These are phyloP conservation scores for Amphibalanus amphitrite DNA, from an alignment of 1,140 invertebrate genomes.

Conservation along the genomic window DNA sequence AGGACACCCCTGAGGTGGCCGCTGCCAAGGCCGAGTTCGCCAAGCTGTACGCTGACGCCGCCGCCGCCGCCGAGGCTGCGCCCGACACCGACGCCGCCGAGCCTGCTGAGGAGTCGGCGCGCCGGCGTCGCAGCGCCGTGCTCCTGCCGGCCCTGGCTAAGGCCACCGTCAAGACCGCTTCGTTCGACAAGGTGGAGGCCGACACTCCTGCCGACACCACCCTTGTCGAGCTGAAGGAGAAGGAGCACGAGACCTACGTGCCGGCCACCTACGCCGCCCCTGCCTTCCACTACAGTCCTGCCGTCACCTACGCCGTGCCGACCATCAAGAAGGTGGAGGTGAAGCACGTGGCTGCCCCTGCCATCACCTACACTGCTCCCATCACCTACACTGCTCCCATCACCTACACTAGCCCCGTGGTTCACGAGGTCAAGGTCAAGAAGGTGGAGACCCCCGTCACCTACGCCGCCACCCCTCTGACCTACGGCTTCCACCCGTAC, in stretches of 20 bases:
- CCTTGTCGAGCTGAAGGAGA: neutral
- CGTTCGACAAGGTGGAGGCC: neutral
- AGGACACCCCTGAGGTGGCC: conserved; percentile 14
- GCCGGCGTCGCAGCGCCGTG: neutral
- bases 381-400: neutral
- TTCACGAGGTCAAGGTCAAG: neutral
- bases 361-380: neutral
- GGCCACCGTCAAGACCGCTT: neutral
- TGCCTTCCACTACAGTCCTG: neutral
- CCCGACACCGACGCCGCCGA: conserved; percentile 5
- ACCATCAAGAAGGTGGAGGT: neutral
- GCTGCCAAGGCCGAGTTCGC: conserved; percentile 14
- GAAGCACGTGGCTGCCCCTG: neutral
- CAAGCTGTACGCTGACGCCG: conserved; percentile 15
- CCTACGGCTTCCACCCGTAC: neutral
- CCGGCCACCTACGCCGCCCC: neutral
- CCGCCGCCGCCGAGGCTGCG: conserved; percentile 13
- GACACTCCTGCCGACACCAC: neutral
- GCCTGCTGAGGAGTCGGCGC: neutral
- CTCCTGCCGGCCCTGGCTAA: neutral
- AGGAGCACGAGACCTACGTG: conserved; percentile 2
- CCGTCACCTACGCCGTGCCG: neutral
- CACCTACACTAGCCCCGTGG: neutral
- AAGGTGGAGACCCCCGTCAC: neutral
- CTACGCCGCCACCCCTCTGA: too few species aligned